These are phyloP conservation scores for Ardeotis arabs DNA, from an alignment of 2,113 vertebrate genomes.

Conservation along the genomic window DNA sequence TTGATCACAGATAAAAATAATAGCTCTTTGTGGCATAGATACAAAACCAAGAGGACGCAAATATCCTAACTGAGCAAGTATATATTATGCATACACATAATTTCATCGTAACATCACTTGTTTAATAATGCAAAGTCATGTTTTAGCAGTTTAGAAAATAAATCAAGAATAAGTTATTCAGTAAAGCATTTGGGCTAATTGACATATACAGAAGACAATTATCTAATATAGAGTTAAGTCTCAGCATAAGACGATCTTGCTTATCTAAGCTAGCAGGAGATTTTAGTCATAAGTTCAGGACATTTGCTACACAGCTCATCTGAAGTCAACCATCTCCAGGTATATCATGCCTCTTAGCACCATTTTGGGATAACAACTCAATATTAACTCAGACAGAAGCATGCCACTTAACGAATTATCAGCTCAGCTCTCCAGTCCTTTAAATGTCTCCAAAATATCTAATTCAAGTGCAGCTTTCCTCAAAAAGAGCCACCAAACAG, in stretches of 20 bases:
- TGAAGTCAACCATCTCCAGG: background rate
- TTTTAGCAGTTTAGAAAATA: slow-evolving; percentile 8
- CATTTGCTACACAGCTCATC: background rate
- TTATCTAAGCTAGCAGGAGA: background rate
- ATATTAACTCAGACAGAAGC: background rate
- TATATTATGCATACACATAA: background rate
- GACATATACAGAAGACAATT: background rate
- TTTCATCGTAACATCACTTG: background rate
- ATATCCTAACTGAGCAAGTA: background rate
- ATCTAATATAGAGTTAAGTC: background rate
- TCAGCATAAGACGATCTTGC: background rate
- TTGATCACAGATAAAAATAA: background rate
- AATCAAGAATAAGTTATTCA: background rate
- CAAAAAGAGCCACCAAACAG: background rate
- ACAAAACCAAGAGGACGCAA: background rate
- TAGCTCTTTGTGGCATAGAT: background rate
- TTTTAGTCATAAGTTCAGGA: background rate
- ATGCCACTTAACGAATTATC: background rate
- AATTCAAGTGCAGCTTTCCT: background rate
- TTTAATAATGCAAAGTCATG: background rate
- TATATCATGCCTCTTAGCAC: background rate
- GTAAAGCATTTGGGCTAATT: background rate
- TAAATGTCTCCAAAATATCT: background rate
- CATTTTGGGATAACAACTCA: background rate
- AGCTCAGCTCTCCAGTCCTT: background rate